Conservation (phyloP, 35 echinoderm and acorn worm species). For the Hemicentrotus pulcherrimus region DNA sequence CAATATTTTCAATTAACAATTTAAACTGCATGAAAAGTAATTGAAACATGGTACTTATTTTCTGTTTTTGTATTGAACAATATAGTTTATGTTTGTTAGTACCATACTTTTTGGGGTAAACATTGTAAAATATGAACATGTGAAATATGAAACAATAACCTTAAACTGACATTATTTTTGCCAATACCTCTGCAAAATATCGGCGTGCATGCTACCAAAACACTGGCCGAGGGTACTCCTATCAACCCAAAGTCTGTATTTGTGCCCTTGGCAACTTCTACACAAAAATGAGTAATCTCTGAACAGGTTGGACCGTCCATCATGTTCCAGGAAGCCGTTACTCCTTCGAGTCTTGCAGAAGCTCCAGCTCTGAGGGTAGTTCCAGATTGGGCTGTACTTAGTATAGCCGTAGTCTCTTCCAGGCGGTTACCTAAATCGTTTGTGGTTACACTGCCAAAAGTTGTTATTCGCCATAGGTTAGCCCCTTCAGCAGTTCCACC, state of each 20-base stretch:
- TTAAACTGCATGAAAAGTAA: too few relatives aligned
- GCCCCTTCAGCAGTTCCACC: not conserved
- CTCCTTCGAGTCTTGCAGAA: not conserved
- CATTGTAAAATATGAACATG: too few relatives aligned
- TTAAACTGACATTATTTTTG: too few relatives aligned
- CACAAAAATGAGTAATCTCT: slow-evolving; percentile 12
- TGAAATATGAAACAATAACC: too few relatives aligned
- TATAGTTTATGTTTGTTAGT: too few relatives aligned
- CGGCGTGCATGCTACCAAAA: not conserved
- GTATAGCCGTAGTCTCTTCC: not conserved
- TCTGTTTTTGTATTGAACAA: too few relatives aligned
- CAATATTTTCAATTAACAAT: too few relatives aligned
- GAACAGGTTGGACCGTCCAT: not conserved
- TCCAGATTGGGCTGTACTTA: not conserved
- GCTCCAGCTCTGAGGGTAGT: not conserved
- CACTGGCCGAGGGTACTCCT: not conserved
- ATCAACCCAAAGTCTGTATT: not conserved
- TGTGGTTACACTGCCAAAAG: not conserved
- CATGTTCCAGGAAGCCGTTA: not conserved
- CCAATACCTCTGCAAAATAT: not conserved
- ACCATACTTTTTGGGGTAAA: too few relatives aligned
- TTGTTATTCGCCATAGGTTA: slow-evolving; percentile 20
- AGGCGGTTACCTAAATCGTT: not conserved
- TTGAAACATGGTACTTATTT: too few relatives aligned
- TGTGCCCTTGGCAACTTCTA: not conserved